Evolutionary conservation across 2,797 vertebrate species (phyloP).

Genomic region (Malacoctenus gilli): DNA sequence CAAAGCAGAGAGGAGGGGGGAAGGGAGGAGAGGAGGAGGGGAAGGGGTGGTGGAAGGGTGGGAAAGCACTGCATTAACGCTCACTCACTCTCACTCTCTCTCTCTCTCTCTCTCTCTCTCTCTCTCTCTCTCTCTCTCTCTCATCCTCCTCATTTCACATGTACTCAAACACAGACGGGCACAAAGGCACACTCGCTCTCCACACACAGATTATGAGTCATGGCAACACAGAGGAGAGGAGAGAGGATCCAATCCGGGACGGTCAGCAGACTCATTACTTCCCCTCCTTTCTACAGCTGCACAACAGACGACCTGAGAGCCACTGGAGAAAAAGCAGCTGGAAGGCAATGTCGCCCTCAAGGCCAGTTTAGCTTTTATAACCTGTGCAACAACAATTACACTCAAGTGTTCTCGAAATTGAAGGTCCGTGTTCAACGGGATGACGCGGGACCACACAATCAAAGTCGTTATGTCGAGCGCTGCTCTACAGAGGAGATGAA

Average conservation of each 20-base stretch:
- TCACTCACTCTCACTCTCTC: constrained; percentile 46
- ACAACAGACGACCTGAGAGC: constrained; percentile 27
- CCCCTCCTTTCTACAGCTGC: constrained; percentile 36
- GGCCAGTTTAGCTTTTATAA: constrained; percentile 41
- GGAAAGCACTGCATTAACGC: constrained; percentile 85
- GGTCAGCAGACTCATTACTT: constrained; percentile 29
- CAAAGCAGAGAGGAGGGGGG: constrained; percentile 85
- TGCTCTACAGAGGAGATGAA: constrained; percentile 55
- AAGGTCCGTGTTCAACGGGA: constrained; percentile 30
- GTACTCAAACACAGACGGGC: constrained; percentile 61
- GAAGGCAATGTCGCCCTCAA: constrained; percentile 32
- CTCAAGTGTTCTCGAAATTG: constrained; percentile 25
- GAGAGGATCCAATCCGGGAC: constrained; percentile 42
- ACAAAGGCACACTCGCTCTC: constrained; percentile 57
- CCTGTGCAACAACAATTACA: constrained; percentile 43
- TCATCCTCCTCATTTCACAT: constrained; percentile 60
- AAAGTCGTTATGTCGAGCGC: constrained; percentile 20
- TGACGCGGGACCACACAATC: constrained; percentile 63
- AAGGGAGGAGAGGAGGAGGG: constrained; percentile 51
- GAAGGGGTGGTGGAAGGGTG: constrained; percentile 68
- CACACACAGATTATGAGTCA: constrained; percentile 70
- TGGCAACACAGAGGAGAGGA: constrained; percentile 57
- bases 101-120: constrained; percentile 57
- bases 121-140: constrained; percentile 61
- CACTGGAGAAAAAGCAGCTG: constrained; percentile 7